Percentiles rank a stretch among this genome's conserved stretches.
Conservation (phyloP, 2,888 invertebrate genomes). For the Yponomeuta plumbellus region DNA sequence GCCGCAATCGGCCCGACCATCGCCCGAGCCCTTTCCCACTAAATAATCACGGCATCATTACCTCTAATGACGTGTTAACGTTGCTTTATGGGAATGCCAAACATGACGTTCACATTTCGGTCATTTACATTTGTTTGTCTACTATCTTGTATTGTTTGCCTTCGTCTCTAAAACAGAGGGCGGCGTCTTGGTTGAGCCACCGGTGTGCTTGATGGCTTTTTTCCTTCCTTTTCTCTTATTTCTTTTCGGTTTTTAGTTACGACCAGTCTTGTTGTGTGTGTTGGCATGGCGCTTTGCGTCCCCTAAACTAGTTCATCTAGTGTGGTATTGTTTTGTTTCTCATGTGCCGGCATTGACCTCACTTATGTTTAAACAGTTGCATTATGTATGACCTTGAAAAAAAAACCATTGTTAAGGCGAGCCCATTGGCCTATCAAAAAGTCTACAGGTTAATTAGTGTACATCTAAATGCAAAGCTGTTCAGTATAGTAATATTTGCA, state of each 20-base stretch:
- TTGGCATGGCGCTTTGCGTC: not conserved
- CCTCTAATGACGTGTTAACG: constrained; percentile 75
- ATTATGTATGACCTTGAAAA: too few relatives aligned
- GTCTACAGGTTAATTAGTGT: too few relatives aligned
- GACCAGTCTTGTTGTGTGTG: constrained; percentile 28
- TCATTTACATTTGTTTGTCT: constrained; percentile 76
- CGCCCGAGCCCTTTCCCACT: constrained; percentile 31
- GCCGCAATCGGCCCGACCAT: constrained; percentile 59
- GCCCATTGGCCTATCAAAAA: too few relatives aligned
- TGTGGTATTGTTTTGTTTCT: not conserved
- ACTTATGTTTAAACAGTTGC: not conserved
- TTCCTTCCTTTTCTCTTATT: constrained; percentile 52
- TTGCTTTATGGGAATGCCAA: constrained; percentile 76
- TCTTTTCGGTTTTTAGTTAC: constrained; percentile 58
- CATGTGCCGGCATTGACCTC: not conserved
- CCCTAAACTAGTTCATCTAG: not conserved
- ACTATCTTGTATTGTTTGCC: constrained; percentile 70
- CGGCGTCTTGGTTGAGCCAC: constrained; percentile 64
- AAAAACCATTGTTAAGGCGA: too few relatives aligned
- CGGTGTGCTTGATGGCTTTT: constrained; percentile 45
- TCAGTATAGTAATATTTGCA: too few relatives aligned
- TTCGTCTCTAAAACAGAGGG: constrained; percentile 73
- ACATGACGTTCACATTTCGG: constrained; percentile 76
- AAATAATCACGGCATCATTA: constrained; percentile 15
- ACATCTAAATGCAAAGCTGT: too few relatives aligned